Percentiles rank a stretch among this genome's conserved stretches.
phyloP scores from a whole-genome alignment of 2,888 invertebrate genomes.

The Cecidostiba fungosa region DNA sequence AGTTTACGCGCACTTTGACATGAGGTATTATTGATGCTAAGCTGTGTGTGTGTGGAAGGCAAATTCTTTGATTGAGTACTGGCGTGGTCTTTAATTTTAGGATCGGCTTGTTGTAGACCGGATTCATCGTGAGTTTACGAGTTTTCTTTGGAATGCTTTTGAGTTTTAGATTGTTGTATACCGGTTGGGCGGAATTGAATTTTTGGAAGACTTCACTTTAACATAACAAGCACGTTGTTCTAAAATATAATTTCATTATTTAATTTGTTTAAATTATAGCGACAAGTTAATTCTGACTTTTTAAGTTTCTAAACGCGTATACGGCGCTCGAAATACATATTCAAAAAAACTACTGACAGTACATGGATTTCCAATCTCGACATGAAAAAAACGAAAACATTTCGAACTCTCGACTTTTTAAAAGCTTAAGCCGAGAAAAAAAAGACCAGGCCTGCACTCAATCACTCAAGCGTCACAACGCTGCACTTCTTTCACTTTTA shows the following conservation, averaged over 20 bases:
- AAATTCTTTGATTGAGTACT: constrained; percentile 18
- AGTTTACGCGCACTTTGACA: constrained; percentile 24
- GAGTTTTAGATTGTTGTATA: not conserved
- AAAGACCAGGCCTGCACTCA: constrained; percentile 9
- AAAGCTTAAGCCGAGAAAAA: not conserved
- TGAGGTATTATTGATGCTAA: not conserved
- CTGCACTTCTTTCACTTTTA: constrained; percentile 20
- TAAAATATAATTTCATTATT: no score
- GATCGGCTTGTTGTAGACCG: constrained; percentile 5
- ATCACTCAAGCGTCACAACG: constrained; percentile 2
- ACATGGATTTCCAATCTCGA: not conserved
- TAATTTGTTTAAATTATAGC: no score
- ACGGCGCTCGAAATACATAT: not conserved
- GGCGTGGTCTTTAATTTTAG: constrained; percentile 26
- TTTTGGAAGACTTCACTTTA: not conserved
- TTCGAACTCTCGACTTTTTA: not conserved
- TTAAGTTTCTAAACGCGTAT: no score
- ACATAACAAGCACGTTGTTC: no score
- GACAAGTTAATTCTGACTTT: no score
- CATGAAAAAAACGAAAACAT: not conserved
- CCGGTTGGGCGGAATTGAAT: not conserved
- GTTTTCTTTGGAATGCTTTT: not conserved
- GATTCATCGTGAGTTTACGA: not conserved
- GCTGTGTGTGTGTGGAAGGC: not conserved
- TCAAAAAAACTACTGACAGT: not conserved